Base-by-base conservation (phyloP, 2,888 invertebrate genomes). In the Quadriops clusia region DNA sequence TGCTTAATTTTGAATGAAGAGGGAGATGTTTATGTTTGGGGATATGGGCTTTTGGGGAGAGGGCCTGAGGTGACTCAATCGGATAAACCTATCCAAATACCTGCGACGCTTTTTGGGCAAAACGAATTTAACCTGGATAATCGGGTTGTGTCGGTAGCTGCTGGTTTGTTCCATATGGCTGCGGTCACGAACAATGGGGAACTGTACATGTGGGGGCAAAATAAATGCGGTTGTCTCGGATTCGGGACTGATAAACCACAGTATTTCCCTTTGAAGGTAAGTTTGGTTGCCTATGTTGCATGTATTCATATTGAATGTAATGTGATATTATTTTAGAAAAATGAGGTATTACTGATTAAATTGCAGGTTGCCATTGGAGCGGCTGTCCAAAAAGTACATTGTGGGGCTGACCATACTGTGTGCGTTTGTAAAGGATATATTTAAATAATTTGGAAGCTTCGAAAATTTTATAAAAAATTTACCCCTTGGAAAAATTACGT, bases 11-110 rank as follows among this genome's bases (percentile, higher is more conserved):
- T 86, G 15, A 91, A 87, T 63, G 80, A 83, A 34, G 60, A 73
- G 38, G 90, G 91, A 0, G 69, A 84, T 14, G 87, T 86, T 1
- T 94, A 76, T 54, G 80, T 83, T 0, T 97, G 95, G 95, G 95
- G 97, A 4, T 93, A 72, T 56, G 97, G 97, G 17, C 67, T 93
- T 31, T 64, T 97, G 17, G 95, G 95, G 0, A 70, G 81, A 17
- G 95, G 95, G 0, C 94, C 94, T 0, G 65, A 72, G 30, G 77
- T 81, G 1, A 71, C 77, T 30, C 68, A 71, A 29, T 63, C 76
- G 1, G 50, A 60, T 1, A 63, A 60, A 36, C 94, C 95, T 0
- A 69, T 77, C 23, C 62, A 68, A 38, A 72, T 97, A 33, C 84
- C 94, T 3, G 63, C 75, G 3, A 69, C 81, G 0, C 61, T 95